phyloP scores from a whole-genome alignment of 2,113 vertebrate genomes.

The Zootoca vivipara region DNA sequence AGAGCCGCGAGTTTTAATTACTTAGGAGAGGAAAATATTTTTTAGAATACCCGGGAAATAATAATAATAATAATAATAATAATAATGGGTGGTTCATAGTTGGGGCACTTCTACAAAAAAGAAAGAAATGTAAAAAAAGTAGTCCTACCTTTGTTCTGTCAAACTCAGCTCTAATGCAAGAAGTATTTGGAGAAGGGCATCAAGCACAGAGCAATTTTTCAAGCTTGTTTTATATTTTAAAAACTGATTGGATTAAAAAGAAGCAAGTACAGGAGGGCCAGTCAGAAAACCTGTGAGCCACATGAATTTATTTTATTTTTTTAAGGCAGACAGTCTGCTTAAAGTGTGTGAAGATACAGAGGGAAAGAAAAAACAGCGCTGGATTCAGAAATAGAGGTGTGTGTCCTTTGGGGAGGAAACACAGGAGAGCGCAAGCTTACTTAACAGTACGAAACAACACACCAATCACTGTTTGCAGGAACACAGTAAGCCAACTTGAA shows the following conservation, averaged over 20 bases:
- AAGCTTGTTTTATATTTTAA: neutral
- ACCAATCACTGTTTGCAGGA: neutral
- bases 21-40: neutral
- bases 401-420: neutral
- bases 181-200: neutral
- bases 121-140: no score
- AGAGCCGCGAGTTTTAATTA: neutral
- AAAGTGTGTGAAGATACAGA: constrained; percentile 15
- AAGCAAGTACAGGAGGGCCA: neutral
- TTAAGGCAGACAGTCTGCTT: neutral
- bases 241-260: neutral
- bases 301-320: neutral
- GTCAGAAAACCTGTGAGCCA: neutral
- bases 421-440: neutral
- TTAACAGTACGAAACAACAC: neutral
- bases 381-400: constrained; percentile 43
- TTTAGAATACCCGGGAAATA: no score
- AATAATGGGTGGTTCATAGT: neutral
- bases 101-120: neutral
- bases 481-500: neutral
- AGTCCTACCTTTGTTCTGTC: neutral
- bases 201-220: neutral
- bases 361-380: neutral
- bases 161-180: neutral
- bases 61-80: no score